A percentile compares a stretch with the other conserved stretches of the same genome.
Evolutionary conservation across 2,797 vertebrate species (phyloP).

Genomic region (Poecilia velifera): DNA sequence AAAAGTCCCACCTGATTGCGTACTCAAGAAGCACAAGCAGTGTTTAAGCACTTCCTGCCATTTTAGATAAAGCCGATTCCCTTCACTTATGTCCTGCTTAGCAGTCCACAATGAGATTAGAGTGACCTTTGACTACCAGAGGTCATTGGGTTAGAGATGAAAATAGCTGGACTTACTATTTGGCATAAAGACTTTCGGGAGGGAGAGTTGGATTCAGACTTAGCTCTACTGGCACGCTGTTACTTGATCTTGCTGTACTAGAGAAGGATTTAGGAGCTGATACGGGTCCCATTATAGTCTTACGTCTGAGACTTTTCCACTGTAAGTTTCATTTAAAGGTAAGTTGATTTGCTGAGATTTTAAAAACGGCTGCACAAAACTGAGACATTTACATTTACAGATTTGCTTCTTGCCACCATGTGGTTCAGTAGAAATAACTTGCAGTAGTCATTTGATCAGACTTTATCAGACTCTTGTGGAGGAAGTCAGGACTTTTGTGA

Average conservation of each 20-base stretch:
- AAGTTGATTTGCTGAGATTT: constrained; percentile 1
- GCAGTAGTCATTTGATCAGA: background rate
- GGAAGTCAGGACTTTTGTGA: background rate
- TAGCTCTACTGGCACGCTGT: constrained; percentile 29
- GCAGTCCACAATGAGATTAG: constrained; percentile 69
- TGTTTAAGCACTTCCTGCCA: constrained; percentile 56
- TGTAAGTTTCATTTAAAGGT: constrained; percentile 14
- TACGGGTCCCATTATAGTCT: constrained; percentile 27
- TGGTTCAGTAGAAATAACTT: background rate
- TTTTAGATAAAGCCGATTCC: constrained; percentile 60
- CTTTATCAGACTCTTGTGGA: background rate
- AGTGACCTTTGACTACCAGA: constrained; percentile 43
- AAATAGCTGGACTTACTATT: constrained; percentile 65
- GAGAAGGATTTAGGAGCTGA: constrained; percentile 24
- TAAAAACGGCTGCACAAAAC: background rate
- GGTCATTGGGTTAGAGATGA: constrained; percentile 52
- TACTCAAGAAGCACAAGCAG: constrained; percentile 30
- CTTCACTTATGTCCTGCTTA: constrained; percentile 68
- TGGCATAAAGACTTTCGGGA: constrained; percentile 24
- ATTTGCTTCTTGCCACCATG: background rate
- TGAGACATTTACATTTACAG: background rate
- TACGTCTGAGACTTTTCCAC: constrained; percentile 14
- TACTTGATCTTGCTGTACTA: constrained; percentile 41
- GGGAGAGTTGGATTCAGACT: constrained; percentile 36
- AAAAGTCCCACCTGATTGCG: constrained; percentile 14